Evolutionary conservation across 2,888 invertebrate species (phyloP).

Genomic region (Sinohyriopsis cumingii): DNA sequence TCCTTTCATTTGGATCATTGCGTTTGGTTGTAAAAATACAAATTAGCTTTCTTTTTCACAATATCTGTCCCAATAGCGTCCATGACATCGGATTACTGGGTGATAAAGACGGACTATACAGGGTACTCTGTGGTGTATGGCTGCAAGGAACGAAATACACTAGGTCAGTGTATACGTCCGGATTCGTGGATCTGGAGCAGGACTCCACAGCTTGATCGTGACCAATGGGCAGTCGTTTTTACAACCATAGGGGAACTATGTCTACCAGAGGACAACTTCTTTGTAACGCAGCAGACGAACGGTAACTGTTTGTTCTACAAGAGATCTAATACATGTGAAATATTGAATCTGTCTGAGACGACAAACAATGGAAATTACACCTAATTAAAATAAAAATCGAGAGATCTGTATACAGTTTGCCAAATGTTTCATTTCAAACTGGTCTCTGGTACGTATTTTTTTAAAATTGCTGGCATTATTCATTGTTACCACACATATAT

Average conservation of each 20-base stretch:
- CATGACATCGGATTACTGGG: background rate
- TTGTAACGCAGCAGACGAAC: slow-evolving; percentile 4
- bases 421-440: no score
- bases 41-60: no score
- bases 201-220: background rate
- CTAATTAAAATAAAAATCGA: no score
- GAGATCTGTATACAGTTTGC: no score
- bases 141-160: background rate
- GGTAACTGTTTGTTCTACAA: background rate
- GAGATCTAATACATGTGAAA: no score
- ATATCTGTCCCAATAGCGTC: background rate
- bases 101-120: slow-evolving; percentile 5
- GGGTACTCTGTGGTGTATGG: slow-evolving; percentile 3
- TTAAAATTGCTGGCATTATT: no score
- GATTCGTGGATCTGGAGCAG: background rate
- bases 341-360: no score
- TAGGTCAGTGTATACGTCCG: background rate
- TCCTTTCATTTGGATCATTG: no score
- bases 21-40: no score
- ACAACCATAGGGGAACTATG: background rate
- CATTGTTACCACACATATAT: no score
- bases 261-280: background rate
- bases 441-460: no score
- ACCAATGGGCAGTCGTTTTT: background rate
- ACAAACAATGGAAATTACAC: no score